These are phyloP conservation scores for Pogonognathellus flavescens DNA, from an alignment of 1,140 invertebrate species.

Conservation along the genomic window DNA sequence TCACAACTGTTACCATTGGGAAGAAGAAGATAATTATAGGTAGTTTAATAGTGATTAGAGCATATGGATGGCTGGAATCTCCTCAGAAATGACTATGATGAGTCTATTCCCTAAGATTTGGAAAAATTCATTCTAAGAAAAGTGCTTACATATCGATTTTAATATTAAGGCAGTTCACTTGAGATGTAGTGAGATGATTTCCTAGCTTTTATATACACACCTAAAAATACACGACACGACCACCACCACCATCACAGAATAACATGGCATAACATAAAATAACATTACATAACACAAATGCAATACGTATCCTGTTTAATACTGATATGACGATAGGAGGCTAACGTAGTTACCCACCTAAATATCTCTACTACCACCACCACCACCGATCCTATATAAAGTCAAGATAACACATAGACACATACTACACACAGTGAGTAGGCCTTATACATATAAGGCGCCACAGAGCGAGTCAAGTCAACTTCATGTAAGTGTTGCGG, in stretches of 20 bases:
- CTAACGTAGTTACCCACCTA: not conserved
- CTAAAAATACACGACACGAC: constrained; percentile 22
- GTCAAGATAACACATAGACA: too few species aligned
- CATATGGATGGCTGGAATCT: constrained; percentile 52
- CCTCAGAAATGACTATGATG: constrained; percentile 37
- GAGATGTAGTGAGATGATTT: constrained; percentile 41
- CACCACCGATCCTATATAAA: too few species aligned
- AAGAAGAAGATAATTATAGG: constrained; percentile 61
- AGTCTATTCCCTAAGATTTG: constrained; percentile 56
- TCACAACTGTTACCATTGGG: constrained; percentile 60
- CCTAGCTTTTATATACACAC: constrained; percentile 11
- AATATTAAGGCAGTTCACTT: constrained; percentile 62
- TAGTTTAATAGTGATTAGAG: constrained; percentile 63
- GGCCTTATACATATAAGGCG: not conserved
- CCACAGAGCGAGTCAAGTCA: not conserved
- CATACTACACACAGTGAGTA: too few species aligned
- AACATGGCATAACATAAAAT: constrained; percentile 41
- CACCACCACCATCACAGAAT: not conserved
- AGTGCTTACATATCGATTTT: constrained; percentile 66
- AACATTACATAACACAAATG: constrained; percentile 31
- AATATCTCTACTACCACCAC: too few species aligned
- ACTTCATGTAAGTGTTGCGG: not conserved
- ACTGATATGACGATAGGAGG: not conserved
- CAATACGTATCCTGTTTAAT: not conserved
- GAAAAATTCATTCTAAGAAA: constrained; percentile 61